Evolutionary conservation across 1,140 invertebrate genomes (phyloP), one percentile per base, ranked within the genome.

Genomic region (Pachyrhynchus sulphureomaculatus): DNA sequence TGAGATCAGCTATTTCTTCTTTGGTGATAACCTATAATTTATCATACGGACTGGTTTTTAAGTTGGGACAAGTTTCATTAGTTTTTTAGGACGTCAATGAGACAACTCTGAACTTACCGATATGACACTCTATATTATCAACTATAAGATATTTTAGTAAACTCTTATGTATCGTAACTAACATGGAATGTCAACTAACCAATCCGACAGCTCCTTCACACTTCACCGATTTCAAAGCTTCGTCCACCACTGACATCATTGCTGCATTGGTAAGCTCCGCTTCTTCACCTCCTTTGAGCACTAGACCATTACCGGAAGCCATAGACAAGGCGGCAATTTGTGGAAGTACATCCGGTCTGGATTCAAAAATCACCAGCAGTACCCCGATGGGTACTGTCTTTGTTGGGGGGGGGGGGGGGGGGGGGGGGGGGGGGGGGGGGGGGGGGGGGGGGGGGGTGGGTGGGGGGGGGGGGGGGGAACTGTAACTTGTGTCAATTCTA

Each of bases 311-410:
- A 0, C 91, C 97, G 12, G 93, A 97, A 64, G 94, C 92, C 75
- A 99, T 96, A 0, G 96, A 93, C 48, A 99, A 79, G 4, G 95
- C 92, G n/a, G 96, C 96, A 26, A 99, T 92, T 83, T 99, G 97
- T 0, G 96, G 96, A 24, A 99, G 79, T 65, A 95, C 97, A 80
- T 99, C 97, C 12, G 97, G 97, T 48, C 97, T 83, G 0, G 96
- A 98, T 80, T 99, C 97, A 76, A 99, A 99, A 68, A 99, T 99
- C 6, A 99, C 96, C 53, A 99, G 78, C 1, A 99, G 80, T 1
- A 99, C 94, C 1, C 97, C 97, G 73, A 99, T 98, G 1, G 97
- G 97, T 0, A 98, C 96, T 0, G 97, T 98, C 20, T 97, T 86
- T n/a, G n/a, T n/a, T n/a, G n/a, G n/a, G n/a, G n/a, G n/a, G n/a